A percentile compares a stretch with the other conserved stretches of the same genome.
Conservation (phyloP, 1,140 invertebrate species). For the Drosophila ananassae region DNA sequence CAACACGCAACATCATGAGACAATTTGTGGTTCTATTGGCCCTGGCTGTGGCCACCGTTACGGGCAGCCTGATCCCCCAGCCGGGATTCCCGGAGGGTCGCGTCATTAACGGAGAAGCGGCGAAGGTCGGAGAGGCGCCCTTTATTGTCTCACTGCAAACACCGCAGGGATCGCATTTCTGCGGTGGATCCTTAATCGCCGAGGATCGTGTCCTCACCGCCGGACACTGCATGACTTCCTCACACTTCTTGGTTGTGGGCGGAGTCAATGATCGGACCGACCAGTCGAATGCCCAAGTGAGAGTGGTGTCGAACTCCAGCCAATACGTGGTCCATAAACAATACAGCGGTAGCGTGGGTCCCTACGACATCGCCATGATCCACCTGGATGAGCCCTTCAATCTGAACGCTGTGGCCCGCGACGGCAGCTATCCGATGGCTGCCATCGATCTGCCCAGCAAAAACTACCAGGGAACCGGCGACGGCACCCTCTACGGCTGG, state of each 20-base stretch:
- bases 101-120: constrained; percentile 82
- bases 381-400: constrained; percentile 84
- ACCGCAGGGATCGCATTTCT: constrained; percentile 44
- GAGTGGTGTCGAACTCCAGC: constrained; percentile 23
- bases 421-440: constrained; percentile 83
- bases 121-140: constrained; percentile 63
- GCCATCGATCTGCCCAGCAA: constrained; percentile 84
- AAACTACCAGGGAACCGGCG: constrained; percentile 66
- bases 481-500: constrained; percentile 84
- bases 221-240: constrained; percentile 61
- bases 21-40: constrained; percentile 62
- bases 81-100: constrained; percentile 71
- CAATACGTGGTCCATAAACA: constrained; percentile 84
- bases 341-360: constrained; percentile 85
- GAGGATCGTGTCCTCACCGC: constrained; percentile 52
- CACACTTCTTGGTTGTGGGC: constrained; percentile 29
- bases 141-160: constrained; percentile 74
- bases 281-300: constrained; percentile 48
- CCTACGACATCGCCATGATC: constrained; percentile 88
- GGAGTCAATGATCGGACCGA: constrained; percentile 83
- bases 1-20: constrained; percentile 61
- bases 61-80: constrained; percentile 36
- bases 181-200: constrained; percentile 54
- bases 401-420: constrained; percentile 79
- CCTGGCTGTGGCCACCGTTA: constrained; percentile 55